Percentiles rank a stretch among this genome's conserved stretches.
These are phyloP conservation scores for Drosophila willistoni DNA, from an alignment of 1,140 invertebrate genomes.

Conservation along the genomic window DNA sequence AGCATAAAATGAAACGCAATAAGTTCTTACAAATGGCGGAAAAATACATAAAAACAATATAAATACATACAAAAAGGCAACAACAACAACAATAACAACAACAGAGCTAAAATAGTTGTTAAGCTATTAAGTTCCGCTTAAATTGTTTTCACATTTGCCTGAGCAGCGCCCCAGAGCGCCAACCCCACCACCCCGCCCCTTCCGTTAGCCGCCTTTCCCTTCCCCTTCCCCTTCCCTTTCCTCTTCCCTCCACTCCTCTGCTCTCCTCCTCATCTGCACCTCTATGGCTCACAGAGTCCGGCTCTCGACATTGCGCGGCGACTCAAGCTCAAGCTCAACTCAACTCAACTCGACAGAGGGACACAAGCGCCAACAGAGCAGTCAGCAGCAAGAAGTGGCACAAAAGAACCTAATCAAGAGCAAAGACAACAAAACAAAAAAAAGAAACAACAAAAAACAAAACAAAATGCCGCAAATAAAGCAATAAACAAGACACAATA, in stretches of 20 bases:
- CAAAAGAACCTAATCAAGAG: slow-evolving; percentile 81
- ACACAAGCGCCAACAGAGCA: slow-evolving; percentile 42
- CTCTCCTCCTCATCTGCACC: background rate
- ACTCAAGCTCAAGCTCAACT: background rate
- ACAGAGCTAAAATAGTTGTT: slow-evolving; percentile 71
- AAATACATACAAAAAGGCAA: slow-evolving; percentile 35
- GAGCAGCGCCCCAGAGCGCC: slow-evolving; percentile 31
- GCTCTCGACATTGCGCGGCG: background rate
- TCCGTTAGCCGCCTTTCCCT: too few species aligned
- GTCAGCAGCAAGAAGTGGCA: slow-evolving; percentile 32
- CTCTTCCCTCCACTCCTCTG: background rate
- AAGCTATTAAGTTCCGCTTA: slow-evolving; percentile 78
- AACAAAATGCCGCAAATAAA: slow-evolving; percentile 63
- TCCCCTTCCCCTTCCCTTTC: too few species aligned
- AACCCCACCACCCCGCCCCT: slow-evolving; percentile 4
- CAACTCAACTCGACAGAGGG: slow-evolving; percentile 29
- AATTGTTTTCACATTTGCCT: slow-evolving; percentile 77
- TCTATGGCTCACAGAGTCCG: background rate
- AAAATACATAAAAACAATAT: slow-evolving; percentile 55
- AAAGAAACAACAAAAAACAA: background rate
- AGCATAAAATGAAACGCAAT: slow-evolving; percentile 77
- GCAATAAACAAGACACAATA: slow-evolving; percentile 80
- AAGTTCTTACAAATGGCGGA: slow-evolving; percentile 61
- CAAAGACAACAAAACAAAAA: slow-evolving; percentile 23
- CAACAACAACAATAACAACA: background rate